A percentile compares a stretch with the other conserved stretches of the same genome.
These are phyloP conservation scores for Macrosoma leucophasiata DNA, from an alignment of 2,888 invertebrate genomes.

Conservation along the genomic window DNA sequence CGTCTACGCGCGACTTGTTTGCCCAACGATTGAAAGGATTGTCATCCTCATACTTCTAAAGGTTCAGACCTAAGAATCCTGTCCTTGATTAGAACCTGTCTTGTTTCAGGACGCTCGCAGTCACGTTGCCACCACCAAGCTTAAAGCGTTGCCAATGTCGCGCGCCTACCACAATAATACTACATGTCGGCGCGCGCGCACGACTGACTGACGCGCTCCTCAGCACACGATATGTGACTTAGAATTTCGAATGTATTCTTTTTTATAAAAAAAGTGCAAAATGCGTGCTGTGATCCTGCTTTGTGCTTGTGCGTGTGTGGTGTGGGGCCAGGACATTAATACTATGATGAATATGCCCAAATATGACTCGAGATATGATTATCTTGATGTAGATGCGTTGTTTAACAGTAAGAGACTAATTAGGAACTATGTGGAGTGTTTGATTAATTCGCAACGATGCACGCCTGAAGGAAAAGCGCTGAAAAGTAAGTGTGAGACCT, in stretches of 20 bases:
- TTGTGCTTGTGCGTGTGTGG: conserved; percentile 43
- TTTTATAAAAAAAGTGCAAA: conserved; percentile 20
- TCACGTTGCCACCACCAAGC: conserved; percentile 20
- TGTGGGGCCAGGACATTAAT: conserved; percentile 47
- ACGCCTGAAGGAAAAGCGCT: conserved; percentile 83
- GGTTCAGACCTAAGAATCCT: conserved; percentile 8
- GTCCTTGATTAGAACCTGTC: conserved; percentile 25
- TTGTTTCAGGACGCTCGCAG: conserved; percentile 23
- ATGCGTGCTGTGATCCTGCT: conserved; percentile 50
- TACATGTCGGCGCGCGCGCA: conserved; percentile 36
- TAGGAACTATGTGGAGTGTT: conserved; percentile 82
- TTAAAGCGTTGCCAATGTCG: conserved; percentile 26
- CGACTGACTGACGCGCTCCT: conserved; percentile 28
- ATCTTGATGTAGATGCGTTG: conserved; percentile 81
- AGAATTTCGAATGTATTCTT: conserved; percentile 14
- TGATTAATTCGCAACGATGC: conserved; percentile 80
- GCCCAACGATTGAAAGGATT: too few relatives aligned
- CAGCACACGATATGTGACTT: conserved; percentile 18
- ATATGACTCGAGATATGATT: conserved; percentile 78
- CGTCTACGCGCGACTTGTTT: too few relatives aligned
- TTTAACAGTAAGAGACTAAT: conserved; percentile 81
- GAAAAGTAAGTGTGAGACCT: conserved; percentile 83
- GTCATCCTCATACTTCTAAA: conserved; percentile 4
- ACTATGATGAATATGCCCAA: conserved; percentile 56
- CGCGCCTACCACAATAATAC: conserved; percentile 36